phyloP scores from a whole-genome alignment of 1,140 invertebrate species.

The Vanessa atalanta region DNA sequence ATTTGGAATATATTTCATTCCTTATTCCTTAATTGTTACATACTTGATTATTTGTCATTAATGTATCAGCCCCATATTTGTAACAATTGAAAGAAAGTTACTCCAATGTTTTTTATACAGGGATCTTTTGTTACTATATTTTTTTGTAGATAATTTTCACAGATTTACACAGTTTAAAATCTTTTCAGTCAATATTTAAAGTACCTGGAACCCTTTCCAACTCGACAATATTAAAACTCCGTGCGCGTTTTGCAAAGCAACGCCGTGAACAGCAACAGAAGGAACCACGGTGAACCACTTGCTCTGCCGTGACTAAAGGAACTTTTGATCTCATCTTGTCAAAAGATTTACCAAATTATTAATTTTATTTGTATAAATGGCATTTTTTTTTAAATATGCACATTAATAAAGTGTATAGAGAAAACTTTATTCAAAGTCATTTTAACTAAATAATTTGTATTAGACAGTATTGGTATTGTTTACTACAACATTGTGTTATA shows the following conservation, averaged over 20 bases:
- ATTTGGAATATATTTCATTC: neutral
- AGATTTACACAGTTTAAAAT: no score
- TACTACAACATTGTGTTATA: neutral
- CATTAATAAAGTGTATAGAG: neutral
- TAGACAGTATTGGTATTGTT: neutral
- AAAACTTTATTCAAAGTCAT: neutral
- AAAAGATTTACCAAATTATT: slow-evolving; percentile 56
- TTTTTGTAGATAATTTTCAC: no score
- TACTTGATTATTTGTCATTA: neutral
- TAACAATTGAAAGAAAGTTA: no score
- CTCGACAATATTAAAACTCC: slow-evolving; percentile 83
- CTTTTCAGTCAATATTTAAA: slow-evolving; percentile 88
- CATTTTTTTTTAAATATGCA: slow-evolving; percentile 6
- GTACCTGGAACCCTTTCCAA: slow-evolving; percentile 87
- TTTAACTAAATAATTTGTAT: slow-evolving; percentile 7
- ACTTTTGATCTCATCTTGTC: slow-evolving; percentile 61
- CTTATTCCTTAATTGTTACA: neutral
- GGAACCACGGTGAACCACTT: slow-evolving; percentile 60
- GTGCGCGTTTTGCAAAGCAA: slow-evolving; percentile 81
- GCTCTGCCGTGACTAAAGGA: slow-evolving; percentile 25
- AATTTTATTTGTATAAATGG: slow-evolving; percentile 21
- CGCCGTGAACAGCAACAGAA: slow-evolving; percentile 76
- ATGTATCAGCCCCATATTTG: no score
- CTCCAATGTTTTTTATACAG: no score
- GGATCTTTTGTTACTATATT: no score